A percentile compares a stretch with the other conserved stretches of the same genome.
Evolutionary conservation across 2,888 invertebrate species (phyloP).

Genomic region (Cartodere bifasciata): DNA sequence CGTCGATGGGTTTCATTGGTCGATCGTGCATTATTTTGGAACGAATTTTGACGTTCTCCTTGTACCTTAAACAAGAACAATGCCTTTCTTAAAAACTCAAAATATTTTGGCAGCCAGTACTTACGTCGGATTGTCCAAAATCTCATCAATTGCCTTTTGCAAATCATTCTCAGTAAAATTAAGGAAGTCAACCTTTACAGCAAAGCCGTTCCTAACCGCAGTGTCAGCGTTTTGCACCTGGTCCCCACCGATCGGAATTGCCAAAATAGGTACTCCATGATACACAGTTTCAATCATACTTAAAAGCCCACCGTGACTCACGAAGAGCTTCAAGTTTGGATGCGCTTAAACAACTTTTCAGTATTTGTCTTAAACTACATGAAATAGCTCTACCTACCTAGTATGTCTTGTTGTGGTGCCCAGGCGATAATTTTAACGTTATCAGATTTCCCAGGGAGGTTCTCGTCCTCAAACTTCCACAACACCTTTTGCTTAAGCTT

Average conservation of each 20-base stretch:
- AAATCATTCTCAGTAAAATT: conserved; percentile 36
- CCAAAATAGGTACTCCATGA: conserved; percentile 38
- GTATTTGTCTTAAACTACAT: too few species aligned
- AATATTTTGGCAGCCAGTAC: too few species aligned
- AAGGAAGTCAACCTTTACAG: conserved; percentile 28
- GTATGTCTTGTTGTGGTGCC: conserved; percentile 31
- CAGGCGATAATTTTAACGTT: conserved; percentile 33
- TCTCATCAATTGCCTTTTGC: conserved; percentile 28
- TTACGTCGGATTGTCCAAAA: conserved; percentile 32
- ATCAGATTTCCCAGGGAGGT: conserved; percentile 23
- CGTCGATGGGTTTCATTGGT: too few species aligned
- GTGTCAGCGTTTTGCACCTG: conserved; percentile 38
- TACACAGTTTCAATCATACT: conserved; percentile 44
- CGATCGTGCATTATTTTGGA: too few species aligned
- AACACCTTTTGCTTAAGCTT: conserved; percentile 32
- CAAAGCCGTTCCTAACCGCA: conserved; percentile 27
- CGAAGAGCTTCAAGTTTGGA: conserved; percentile 41
- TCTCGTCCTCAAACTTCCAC: conserved; percentile 34
- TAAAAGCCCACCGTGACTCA: conserved; percentile 46
- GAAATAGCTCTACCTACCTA: conserved; percentile 18
- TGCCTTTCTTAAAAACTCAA: too few species aligned
- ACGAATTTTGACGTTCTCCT: too few species aligned
- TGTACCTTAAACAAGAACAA: too few species aligned
- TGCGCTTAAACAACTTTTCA: conserved; percentile 31
- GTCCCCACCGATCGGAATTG: conserved; percentile 41